phyloP scores from a whole-genome alignment of 2,888 invertebrate species.

The Tenthredo notha region DNA sequence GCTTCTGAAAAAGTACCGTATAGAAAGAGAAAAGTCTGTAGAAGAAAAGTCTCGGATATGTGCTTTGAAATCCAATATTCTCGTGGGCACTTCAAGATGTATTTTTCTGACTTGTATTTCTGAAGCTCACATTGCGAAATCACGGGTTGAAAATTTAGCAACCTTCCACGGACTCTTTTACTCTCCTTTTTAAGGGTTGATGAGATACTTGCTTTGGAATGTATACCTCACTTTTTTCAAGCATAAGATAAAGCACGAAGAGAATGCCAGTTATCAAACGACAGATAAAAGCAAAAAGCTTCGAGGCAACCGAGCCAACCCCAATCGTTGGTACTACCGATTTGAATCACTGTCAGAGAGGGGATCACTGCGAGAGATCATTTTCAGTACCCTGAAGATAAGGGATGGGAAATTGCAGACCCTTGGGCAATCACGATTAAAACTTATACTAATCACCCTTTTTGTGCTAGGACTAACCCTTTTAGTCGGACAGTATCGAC shows the following conservation, averaged over 20 bases:
- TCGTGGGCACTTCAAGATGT: not conserved
- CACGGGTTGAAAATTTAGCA: not conserved
- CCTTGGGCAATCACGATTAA: slow-evolving; percentile 36
- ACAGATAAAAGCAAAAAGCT: slow-evolving; percentile 12
- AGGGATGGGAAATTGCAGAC: slow-evolving; percentile 28
- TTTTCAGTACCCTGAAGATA: slow-evolving; percentile 14
- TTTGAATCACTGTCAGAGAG: slow-evolving; percentile 37
- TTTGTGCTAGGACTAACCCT: slow-evolving; percentile 17
- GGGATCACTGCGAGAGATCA: slow-evolving; percentile 23
- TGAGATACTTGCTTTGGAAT: not conserved
- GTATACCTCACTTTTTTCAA: not conserved
- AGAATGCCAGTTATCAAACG: slow-evolving; percentile 21
- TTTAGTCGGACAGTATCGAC: not conserved
- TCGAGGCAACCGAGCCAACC: not conserved
- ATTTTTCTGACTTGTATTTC: not conserved
- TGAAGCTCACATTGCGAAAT: not conserved
- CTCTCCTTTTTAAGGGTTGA: not conserved
- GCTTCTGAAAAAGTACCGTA: not conserved
- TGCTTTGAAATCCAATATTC: not conserved
- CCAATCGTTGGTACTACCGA: slow-evolving; percentile 4
- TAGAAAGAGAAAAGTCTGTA: not conserved
- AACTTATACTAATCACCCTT: slow-evolving; percentile 33
- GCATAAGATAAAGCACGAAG: slow-evolving; percentile 32
- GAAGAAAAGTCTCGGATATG: not conserved
- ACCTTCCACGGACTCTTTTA: not conserved